Evolutionary conservation across 2,888 invertebrate genomes (phyloP), one percentile per base, ranked within the genome.

Genomic region (Gerosis bhagava): DNA sequence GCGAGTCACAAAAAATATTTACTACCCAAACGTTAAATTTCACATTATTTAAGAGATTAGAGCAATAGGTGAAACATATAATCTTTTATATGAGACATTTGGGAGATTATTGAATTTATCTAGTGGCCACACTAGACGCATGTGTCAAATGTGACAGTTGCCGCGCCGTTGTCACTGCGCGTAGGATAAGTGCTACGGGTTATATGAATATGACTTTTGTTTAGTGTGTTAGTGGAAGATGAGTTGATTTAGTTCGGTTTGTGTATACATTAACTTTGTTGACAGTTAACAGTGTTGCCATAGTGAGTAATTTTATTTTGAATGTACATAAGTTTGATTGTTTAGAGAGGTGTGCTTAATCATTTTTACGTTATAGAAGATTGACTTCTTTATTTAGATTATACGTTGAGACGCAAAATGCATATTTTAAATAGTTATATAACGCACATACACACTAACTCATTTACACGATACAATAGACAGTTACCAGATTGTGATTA

Each of bases 1-100:
- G 86, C 73, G 79, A 83, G 78, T 86, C 87, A 87, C 88, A 87
- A 84, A 79, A 50, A 77, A 87, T 87, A 87, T 88, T 87, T 87
- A 86, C 86, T 83, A 83, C 79, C 80, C 75, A 68, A 73, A 72
- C 67, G 65, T 76, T 83, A 86, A 83, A 73, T 65, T 73, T 82
- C 86, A 86, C 83, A 67, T 74, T 81, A 77, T 77, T 70, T 78
- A 81, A 82, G 76, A 74, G 75, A 63, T 71, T 84, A 86, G 82
- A 77, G 70, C 81, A 77, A 78, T 86, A 87, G 81, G 70, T 75
- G 69, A 73, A 81, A 82, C 82, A 81, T 83, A 86, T 83, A 83
- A 82, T 70, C 77, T 81, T 83, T 84, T 82, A 76, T 83, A 81
- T 80, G 76, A 75, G 69, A 73, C 62, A 73, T 73, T 71, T 73